Base-by-base conservation (phyloP, 2,797 vertebrate species). In the Glyptemys insculpta region DNA sequence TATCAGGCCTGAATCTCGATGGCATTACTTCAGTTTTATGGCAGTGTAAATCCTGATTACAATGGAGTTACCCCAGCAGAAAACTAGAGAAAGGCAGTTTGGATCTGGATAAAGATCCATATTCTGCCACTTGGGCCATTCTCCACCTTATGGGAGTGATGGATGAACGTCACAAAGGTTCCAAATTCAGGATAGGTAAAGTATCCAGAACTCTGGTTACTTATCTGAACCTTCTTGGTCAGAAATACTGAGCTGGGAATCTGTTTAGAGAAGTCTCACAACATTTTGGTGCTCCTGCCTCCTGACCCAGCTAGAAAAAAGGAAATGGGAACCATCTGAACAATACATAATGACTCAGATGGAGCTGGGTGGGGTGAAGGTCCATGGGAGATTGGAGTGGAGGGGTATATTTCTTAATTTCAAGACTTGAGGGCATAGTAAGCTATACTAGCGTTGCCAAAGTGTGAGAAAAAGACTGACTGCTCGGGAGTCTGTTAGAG, bases 391-490 rank as follows among this genome's bases (percentile, higher is more conserved):
- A 12, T 12, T 16, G 85, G 10, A 91, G 12, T 3, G 44, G 31
- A 52, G 37, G 9, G 68, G 37, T n/a, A 18, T 18, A 65, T 16
- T 74, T 18, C 65, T 87, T 85, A 83, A 65, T 50, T 80, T 88
- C 25, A 54, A 37, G 27, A 25, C 79, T 92, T 83, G 18, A 83
- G 89, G 88, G n/a, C 12, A 68, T 37, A 0, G 54, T 37, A 83
- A 90, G 82, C 49, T 95, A 91, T 54, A 12, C 5, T 87, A 95
- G 52, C 80, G 14, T 8, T 93, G 54, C 29, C 52, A 84, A 88
- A 88, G 4, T 11, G 19, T 15, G 3, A 27, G 12, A 21, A 53
- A 54, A 86, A 79, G 72, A 6, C 34, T 37, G 34, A n/a, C 34
- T 62, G 14, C 29, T 31, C 34, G n/a, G 2, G 18, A 37, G n/a